Percentiles rank a stretch among this genome's conserved stretches.
These are phyloP conservation scores for Exephanes ischioxanthus DNA, from an alignment of 2,888 invertebrate species.

Conservation along the genomic window DNA sequence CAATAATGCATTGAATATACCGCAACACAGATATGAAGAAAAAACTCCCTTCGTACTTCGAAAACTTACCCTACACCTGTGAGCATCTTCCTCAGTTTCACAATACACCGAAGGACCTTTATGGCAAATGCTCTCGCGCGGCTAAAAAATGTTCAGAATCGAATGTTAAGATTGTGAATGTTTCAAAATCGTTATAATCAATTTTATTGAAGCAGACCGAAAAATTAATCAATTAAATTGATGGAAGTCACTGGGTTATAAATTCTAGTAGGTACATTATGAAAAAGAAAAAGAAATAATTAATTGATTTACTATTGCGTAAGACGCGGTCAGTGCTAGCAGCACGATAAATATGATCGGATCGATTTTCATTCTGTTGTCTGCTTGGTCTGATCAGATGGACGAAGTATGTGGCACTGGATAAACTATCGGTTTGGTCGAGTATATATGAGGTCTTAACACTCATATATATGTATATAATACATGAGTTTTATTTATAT, in stretches of 20 bases:
- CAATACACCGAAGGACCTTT: not conserved
- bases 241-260: too few species aligned
- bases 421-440: not conserved
- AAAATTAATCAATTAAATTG: not conserved
- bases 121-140: not conserved
- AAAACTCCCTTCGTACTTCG: not conserved
- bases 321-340: not conserved
- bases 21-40: not conserved
- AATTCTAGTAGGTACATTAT: too few species aligned
- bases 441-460: not conserved
- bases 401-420: too few species aligned
- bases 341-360: not conserved
- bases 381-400: not conserved
- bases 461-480: not conserved
- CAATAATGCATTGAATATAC: not conserved
- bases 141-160: not conserved
- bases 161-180: not conserved
- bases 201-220: not conserved
- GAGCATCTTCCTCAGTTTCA: not conserved
- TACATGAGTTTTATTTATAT: too few species aligned
- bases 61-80: not conserved
- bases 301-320: not conserved
- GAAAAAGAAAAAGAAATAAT: not conserved
- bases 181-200: not conserved
- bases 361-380: not conserved